A percentile compares a stretch with the other conserved stretches of the same genome.
These are phyloP conservation scores for Netelia virgata DNA, from an alignment of 2,888 invertebrate genomes.

Conservation along the genomic window DNA sequence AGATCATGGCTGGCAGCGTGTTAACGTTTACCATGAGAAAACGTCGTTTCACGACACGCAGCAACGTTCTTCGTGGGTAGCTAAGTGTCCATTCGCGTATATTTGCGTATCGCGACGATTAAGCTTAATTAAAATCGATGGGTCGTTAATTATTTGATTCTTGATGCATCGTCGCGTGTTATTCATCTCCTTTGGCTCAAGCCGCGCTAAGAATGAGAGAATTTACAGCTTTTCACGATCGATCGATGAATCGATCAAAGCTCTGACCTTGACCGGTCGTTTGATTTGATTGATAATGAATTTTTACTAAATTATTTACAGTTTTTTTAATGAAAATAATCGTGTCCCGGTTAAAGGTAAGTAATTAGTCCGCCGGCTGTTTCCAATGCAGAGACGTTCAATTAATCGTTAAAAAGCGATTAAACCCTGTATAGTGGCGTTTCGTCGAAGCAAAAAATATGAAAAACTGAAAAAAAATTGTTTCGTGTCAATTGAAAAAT, in stretches of 20 bases:
- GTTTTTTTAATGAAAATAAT: no score
- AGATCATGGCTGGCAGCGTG: conserved; percentile 45
- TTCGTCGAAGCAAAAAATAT: no score
- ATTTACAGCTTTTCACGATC: not conserved
- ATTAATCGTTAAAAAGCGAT: conserved; percentile 41
- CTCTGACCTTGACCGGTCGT: conserved; percentile 52
- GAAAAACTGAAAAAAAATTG: no score
- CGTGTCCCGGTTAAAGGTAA: no score
- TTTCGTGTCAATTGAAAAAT: no score
- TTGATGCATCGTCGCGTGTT: not conserved
- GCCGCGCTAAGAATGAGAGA: not conserved
- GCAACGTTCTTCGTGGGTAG: conserved; percentile 2
- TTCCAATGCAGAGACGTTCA: no score
- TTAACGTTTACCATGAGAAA: conserved; percentile 49
- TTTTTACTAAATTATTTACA: no score
- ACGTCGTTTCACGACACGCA: conserved; percentile 27
- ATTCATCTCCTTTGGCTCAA: not conserved
- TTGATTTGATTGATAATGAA: no score
- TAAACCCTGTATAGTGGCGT: not conserved
- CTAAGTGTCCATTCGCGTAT: not conserved
- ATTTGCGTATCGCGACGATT: conserved; percentile 34
- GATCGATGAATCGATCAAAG: conserved; percentile 62
- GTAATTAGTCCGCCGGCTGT: no score
- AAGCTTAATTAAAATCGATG: conserved; percentile 66
- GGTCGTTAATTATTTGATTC: conserved; percentile 65